phyloP scores from a whole-genome alignment of 2,797 vertebrate genomes.

The Ciconia nigra region DNA sequence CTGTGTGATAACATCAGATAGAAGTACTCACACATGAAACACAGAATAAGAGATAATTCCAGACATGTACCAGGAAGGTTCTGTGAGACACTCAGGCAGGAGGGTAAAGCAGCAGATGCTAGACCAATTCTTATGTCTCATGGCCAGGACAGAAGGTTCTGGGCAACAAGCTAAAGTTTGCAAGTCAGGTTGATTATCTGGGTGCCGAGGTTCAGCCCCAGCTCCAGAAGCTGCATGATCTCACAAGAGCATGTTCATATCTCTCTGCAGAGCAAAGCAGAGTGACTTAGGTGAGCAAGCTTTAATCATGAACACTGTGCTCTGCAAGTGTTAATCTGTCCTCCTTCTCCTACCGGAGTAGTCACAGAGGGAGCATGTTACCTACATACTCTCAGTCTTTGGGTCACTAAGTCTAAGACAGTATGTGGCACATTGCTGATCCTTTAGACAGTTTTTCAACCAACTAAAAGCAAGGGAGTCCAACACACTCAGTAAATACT shows the following conservation, averaged over 20 bases:
- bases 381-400: background rate
- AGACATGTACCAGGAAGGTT: background rate
- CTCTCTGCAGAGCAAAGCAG: background rate
- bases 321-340: background rate
- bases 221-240: background rate
- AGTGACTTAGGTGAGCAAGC: background rate
- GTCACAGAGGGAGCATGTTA: background rate
- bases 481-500: background rate
- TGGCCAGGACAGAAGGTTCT: background rate
- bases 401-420: background rate
- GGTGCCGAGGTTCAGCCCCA: fast-evolving
- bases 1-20: background rate
- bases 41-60: background rate
- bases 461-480: background rate
- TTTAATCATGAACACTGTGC: background rate
- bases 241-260: background rate
- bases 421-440: background rate
- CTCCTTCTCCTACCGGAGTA: background rate
- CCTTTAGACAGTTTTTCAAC: background rate
- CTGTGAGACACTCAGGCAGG: background rate
- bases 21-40: background rate
- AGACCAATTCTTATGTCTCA: background rate
- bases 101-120: background rate
- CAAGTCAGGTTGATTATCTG: background rate
- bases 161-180: background rate